phyloP scores from a whole-genome alignment of 2,113 vertebrate species.

The Pithys albifrons region DNA sequence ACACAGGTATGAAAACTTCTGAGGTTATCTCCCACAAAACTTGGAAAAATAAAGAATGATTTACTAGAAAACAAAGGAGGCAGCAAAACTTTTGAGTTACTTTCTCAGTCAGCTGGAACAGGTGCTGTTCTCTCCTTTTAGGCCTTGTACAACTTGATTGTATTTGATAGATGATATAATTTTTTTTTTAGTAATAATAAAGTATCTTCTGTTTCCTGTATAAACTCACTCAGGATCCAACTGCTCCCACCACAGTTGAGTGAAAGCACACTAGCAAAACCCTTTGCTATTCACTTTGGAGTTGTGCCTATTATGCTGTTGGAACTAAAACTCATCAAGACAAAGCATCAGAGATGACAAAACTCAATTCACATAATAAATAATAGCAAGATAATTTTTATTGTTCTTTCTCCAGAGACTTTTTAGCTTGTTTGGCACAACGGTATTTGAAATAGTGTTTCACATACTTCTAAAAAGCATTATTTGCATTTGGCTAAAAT shows the following conservation, averaged over 20 bases:
- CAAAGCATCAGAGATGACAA: background rate
- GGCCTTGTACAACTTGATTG: fast-evolving
- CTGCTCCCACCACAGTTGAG: background rate
- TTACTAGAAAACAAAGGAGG: background rate
- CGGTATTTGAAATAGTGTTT: background rate
- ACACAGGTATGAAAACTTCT: background rate
- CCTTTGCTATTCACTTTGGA: background rate
- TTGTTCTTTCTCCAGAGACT: background rate
- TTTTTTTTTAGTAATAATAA: background rate
- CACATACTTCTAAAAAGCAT: background rate
- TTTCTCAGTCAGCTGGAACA: background rate
- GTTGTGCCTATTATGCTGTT: background rate
- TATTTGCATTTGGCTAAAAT: background rate
- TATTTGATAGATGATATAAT: background rate
- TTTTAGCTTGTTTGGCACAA: background rate
- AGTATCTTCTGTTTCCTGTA: background rate
- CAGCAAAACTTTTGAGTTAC: background rate
- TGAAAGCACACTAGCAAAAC: background rate
- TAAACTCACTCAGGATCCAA: background rate
- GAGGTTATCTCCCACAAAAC: background rate
- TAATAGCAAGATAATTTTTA: background rate
- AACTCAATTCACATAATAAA: background rate
- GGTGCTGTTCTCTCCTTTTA: background rate
- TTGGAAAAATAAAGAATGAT: background rate
- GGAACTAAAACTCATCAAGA: background rate